These are phyloP conservation scores for Cataglyphis hispanica DNA, from an alignment of 1,140 invertebrate genomes.

Conservation along the genomic window DNA sequence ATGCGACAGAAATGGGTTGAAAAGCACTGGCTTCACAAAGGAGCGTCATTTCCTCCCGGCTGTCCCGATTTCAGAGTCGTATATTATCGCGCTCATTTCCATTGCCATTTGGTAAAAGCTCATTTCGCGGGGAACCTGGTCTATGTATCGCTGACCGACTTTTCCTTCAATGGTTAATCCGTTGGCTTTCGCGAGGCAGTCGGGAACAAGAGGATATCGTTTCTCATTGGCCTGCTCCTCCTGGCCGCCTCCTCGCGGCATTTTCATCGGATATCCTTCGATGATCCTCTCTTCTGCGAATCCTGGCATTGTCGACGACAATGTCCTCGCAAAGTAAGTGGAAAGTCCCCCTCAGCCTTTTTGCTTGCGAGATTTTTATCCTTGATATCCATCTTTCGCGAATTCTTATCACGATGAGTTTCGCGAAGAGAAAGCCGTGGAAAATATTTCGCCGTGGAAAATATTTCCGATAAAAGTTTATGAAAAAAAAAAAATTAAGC, in stretches of 20 bases:
- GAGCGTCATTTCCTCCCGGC: slow-evolving; percentile 59
- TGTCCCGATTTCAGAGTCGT: slow-evolving; percentile 52
- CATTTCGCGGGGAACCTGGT: slow-evolving; percentile 29
- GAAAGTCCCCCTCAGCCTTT: slow-evolving; percentile 48
- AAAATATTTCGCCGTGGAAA: neutral
- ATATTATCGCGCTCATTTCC: slow-evolving; percentile 29
- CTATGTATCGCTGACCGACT: slow-evolving; percentile 72
- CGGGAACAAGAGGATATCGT: slow-evolving; percentile 30
- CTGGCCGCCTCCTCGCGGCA: slow-evolving; percentile 19
- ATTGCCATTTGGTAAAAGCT: slow-evolving; percentile 60
- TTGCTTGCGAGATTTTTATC: slow-evolving; percentile 21
- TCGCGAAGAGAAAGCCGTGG: neutral
- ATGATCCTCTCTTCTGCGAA: slow-evolving; percentile 60
- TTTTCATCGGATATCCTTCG: slow-evolving; percentile 60
- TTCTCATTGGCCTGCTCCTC: slow-evolving; percentile 28
- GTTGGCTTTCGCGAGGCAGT: slow-evolving; percentile 45
- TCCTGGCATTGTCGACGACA: slow-evolving; percentile 69
- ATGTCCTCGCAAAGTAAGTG: slow-evolving; percentile 68
- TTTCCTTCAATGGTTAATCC: slow-evolving; percentile 73
- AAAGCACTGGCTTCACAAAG: slow-evolving; percentile 23
- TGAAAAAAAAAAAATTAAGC: neutral
- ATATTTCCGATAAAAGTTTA: neutral
- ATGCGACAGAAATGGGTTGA: slow-evolving; percentile 54
- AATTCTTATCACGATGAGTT: slow-evolving; percentile 28
- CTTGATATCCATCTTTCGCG: slow-evolving; percentile 9